Evolutionary conservation across 2,888 invertebrate species (phyloP), one percentile per base, ranked within the genome.

Genomic region (Pomacea canaliculata): DNA sequence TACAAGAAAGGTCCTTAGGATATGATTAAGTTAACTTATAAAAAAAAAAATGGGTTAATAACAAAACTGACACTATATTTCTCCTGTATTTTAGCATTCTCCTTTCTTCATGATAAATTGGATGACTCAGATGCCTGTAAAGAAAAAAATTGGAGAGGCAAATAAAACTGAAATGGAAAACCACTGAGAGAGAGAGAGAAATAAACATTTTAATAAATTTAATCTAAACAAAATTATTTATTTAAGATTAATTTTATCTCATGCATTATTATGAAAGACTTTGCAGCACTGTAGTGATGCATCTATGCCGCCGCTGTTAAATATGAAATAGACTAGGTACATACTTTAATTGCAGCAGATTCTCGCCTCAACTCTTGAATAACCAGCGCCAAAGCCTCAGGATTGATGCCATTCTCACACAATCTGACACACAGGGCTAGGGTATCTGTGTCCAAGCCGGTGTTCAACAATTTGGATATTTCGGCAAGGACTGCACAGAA

Each of bases 361-460:
- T 94, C 94, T 86, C 93, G 93, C 83, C 94, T 93, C 78, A 96
- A 92, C 89, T 96, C 95, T 86, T 94, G 94, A 56, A 96, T 94
- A 65, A 96, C 94, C 46, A 93, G 92, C 10, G 96, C 95, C 72
- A 96, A 91, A 0, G 94, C 94, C 87, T 95, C 95, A 0, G 96
- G 96, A 89, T 95, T 95, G 0, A 95, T 94, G 8, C 96, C 96
- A 80, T 94, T 93, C 89, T 96, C 96, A 89, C 95, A 95, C 27
- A 96, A 91, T 82, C 94, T 92, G 46, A 96, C 94, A 89, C 96
- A 96, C 78, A 94, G 93, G 12, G 94, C 93, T 37, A 96, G 91
- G 0, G 94, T 94, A 85, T 96, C 94, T 1, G 93, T 92, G 88
- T 95, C 95, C 67, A 96, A 91, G 7, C 95, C 95, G 0, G 96